A percentile compares a stretch with the other conserved stretches of the same genome.
These are phyloP conservation scores for Drosophila peninsularis DNA, from an alignment of 2,888 invertebrate genomes.

Conservation along the genomic window DNA sequence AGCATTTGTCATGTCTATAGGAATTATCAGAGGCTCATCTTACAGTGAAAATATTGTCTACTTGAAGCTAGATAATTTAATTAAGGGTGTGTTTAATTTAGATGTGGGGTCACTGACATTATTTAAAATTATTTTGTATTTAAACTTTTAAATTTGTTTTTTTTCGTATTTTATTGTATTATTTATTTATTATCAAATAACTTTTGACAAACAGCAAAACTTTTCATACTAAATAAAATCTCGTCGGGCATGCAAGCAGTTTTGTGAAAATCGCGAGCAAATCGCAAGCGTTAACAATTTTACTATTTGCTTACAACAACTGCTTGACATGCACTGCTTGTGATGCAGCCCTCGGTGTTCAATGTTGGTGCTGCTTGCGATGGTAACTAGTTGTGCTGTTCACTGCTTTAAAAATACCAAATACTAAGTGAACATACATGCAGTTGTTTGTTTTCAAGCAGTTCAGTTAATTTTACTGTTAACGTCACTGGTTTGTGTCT, in stretches of 20 bases:
- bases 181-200: background rate
- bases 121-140: background rate
- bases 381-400: too few species aligned
- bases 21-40: conserved; percentile 61
- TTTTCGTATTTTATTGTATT: background rate
- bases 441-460: background rate
- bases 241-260: conserved; percentile 12
- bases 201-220: background rate
- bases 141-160: too few species aligned
- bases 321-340: conserved; percentile 9
- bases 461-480: background rate
- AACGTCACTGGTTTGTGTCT: conserved; percentile 5
- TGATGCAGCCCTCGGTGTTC: background rate
- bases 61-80: conserved; percentile 5
- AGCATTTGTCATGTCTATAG: conserved; percentile 63
- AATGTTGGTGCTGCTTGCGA: background rate
- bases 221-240: background rate
- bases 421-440: background rate
- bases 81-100: background rate
- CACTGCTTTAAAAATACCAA: conserved; percentile 1
- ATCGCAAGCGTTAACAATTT: background rate
- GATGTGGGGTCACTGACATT: conserved; percentile 21
- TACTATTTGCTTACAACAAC: background rate
- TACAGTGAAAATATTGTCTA: conserved; percentile 14
- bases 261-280: conserved; percentile 8